Percentiles rank a stretch among this genome's conserved stretches.
These are phyloP conservation scores for Rousettus madagascariensis DNA, from an alignment of 2,797 vertebrate species.

Conservation along the genomic window DNA sequence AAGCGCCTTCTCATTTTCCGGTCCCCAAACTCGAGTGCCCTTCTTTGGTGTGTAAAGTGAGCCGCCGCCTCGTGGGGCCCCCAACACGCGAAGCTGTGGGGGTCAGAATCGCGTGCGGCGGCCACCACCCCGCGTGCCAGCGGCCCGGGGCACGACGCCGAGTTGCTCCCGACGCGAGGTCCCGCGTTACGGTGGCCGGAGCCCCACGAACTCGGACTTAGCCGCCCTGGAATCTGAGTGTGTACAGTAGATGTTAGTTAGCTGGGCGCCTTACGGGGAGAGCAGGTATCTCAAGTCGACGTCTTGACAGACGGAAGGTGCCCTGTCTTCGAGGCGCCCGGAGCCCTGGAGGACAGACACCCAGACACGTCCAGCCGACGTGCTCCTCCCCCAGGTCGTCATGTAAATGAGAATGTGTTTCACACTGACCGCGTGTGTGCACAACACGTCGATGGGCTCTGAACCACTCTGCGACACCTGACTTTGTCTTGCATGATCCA, in stretches of 20 bases:
- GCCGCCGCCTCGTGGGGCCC: neutral
- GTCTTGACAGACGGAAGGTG: neutral
- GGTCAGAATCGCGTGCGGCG: neutral
- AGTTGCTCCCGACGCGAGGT: neutral
- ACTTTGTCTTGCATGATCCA: neutral
- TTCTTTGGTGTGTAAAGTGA: neutral
- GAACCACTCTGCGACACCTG: neutral
- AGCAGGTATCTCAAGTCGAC: neutral
- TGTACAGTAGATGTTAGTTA: too few species aligned
- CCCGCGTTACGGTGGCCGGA: neutral
- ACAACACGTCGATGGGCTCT: neutral
- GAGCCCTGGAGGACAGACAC: neutral
- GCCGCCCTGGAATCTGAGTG: neutral
- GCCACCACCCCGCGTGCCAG: neutral
- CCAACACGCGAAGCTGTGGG: neutral
- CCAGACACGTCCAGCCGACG: rapidly evolving
- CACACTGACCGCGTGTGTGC: neutral
- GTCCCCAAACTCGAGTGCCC: neutral
- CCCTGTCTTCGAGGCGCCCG: neutral
- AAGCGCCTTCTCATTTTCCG: neutral
- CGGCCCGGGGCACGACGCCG: neutral
- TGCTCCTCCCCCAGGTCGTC: neutral
- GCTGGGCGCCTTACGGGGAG: neutral
- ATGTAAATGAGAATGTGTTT: neutral
- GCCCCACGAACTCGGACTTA: neutral